phyloP scores from a whole-genome alignment of 2,113 vertebrate genomes.

The Lophius piscatorius region DNA sequence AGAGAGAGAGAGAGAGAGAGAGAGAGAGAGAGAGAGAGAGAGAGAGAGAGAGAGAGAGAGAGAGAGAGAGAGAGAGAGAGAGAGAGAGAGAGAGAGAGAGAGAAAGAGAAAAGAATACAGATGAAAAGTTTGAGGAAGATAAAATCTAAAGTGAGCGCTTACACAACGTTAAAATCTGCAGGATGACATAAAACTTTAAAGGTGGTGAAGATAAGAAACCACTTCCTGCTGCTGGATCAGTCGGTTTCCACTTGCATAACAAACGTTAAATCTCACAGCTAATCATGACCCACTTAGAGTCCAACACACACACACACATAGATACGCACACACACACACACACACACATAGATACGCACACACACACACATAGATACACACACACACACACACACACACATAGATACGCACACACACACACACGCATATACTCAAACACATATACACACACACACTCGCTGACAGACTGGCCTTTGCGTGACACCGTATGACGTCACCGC shows the following conservation, averaged over 20 bases:
- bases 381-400: slow-evolving; percentile 25
- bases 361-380: background rate
- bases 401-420: background rate
- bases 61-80: no score
- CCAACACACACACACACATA: no score
- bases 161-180: no score
- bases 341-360: slow-evolving; percentile 4
- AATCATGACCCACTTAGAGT: slow-evolving; percentile 75
- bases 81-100: background rate
- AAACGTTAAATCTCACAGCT: slow-evolving; percentile 40
- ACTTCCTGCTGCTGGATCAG: background rate
- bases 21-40: background rate
- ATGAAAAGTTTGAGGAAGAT: no score
- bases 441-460: slow-evolving; percentile 14
- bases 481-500: no score
- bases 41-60: background rate
- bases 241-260: slow-evolving; percentile 11
- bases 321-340: background rate
- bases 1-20: background rate
- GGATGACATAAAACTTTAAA: no score
- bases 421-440: slow-evolving; percentile 5
- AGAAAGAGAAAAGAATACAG: no score
- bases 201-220: background rate
- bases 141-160: no score
- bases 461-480: slow-evolving; percentile 10